phyloP scores from a whole-genome alignment of 2,888 invertebrate genomes.

The Lithophane ornitopus region DNA sequence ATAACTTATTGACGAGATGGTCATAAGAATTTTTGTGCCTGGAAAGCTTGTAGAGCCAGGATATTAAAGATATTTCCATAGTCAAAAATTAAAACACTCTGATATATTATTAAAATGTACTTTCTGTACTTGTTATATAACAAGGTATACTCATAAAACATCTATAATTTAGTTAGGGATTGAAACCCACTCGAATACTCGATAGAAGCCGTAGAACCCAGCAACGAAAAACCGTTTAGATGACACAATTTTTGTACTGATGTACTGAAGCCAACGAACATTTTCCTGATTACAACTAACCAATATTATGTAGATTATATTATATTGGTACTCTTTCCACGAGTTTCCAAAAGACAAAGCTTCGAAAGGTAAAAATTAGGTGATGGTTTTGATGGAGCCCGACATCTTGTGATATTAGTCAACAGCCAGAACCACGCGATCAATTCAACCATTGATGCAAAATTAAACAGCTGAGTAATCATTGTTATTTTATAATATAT shows the following conservation, averaged over 20 bases:
- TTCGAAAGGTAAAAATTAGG: not conserved
- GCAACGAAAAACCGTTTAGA: slow-evolving; percentile 24
- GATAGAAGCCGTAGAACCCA: slow-evolving; percentile 27
- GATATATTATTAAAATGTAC: not conserved
- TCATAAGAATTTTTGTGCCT: not conserved
- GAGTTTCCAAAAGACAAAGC: not conserved
- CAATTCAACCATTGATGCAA: not conserved
- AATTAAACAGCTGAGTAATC: not conserved
- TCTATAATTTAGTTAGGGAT: slow-evolving; percentile 20
- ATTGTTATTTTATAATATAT: not conserved
- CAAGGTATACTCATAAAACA: slow-evolving; percentile 8
- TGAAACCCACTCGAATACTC: slow-evolving; percentile 1
- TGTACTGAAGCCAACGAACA: slow-evolving; percentile 30
- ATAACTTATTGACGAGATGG: not conserved
- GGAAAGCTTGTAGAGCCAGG: not conserved
- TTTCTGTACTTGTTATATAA: not conserved
- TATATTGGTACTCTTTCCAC: not conserved
- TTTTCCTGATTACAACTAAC: slow-evolving; percentile 4
- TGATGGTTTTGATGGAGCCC: not conserved
- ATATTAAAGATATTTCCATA: not conserved
- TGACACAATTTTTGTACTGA: slow-evolving; percentile 30
- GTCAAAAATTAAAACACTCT: not conserved
- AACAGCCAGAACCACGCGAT: not conserved
- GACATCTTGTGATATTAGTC: not conserved
- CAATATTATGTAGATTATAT: not conserved